These are phyloP conservation scores for Syrphus vitripennis DNA, from an alignment of 2,888 invertebrate species.

Conservation along the genomic window DNA sequence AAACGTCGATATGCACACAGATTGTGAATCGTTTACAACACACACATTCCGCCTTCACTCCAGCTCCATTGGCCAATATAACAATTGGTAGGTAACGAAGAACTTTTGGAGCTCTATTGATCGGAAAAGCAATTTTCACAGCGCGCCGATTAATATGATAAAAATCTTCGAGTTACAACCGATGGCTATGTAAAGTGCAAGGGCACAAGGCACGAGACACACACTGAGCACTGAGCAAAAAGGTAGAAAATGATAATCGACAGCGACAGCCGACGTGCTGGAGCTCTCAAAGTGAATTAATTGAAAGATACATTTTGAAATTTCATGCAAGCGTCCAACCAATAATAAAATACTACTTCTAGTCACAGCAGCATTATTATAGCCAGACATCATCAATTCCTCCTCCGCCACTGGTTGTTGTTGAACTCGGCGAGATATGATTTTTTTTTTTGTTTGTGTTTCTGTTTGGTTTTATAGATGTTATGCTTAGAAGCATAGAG, in stretches of 20 bases:
- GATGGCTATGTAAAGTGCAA: slow-evolving; percentile 1
- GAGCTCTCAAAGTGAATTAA: slow-evolving; percentile 78
- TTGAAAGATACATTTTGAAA: slow-evolving; percentile 72
- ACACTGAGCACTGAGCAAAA: neutral
- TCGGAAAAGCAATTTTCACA: slow-evolving; percentile 35
- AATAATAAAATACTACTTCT: slow-evolving; percentile 11
- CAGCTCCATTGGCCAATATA: too few species aligned
- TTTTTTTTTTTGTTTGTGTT: too few species aligned
- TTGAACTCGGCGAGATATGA: slow-evolving; percentile 9
- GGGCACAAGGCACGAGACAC: neutral
- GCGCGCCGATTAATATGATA: slow-evolving; percentile 45
- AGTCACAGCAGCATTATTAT: neutral
- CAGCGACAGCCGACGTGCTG: slow-evolving; percentile 73
- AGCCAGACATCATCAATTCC: neutral
- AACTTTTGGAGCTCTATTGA: neutral
- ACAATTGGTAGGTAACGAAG: neutral
- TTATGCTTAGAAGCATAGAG: slow-evolving; percentile 1
- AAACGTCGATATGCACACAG: neutral
- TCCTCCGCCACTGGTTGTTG: neutral
- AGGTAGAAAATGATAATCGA: slow-evolving; percentile 9
- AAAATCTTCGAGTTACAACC: slow-evolving; percentile 44
- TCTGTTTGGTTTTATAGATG: neutral
- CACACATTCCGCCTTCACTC: too few species aligned
- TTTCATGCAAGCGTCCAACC: slow-evolving; percentile 71
- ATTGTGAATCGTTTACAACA: neutral